A percentile compares a stretch with the other conserved stretches of the same genome.
Evolutionary conservation across 2,888 invertebrate genomes (phyloP).

Genomic region (Apamea sordens): DNA sequence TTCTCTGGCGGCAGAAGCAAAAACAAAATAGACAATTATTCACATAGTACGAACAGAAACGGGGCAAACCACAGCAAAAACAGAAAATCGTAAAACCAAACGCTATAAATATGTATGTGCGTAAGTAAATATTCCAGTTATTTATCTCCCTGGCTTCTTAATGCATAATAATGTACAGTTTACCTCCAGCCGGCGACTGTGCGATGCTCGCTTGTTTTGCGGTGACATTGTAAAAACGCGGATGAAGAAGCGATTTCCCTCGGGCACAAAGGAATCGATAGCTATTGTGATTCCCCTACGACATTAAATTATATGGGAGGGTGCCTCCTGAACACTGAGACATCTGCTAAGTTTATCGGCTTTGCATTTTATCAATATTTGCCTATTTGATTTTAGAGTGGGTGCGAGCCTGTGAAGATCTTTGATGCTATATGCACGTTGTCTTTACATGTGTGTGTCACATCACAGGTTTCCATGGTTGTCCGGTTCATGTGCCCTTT

Average conservation of each 20-base stretch:
- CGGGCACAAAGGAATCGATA: conserved; percentile 83
- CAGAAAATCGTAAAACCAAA: conserved; percentile 46
- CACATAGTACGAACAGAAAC: conserved; percentile 28
- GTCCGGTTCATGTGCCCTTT: conserved; percentile 30
- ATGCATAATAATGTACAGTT: conserved; percentile 67
- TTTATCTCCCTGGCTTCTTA: conserved; percentile 60
- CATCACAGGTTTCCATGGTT: conserved; percentile 11
- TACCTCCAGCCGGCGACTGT: conserved; percentile 42
- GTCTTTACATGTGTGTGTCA: conserved; percentile 34
- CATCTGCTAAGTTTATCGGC: conserved; percentile 85
- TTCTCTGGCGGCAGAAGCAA: background rate
- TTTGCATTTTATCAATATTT: conserved; percentile 86
- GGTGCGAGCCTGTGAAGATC: conserved; percentile 65
- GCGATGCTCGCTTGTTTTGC: conserved; percentile 73
- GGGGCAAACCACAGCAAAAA: conserved; percentile 31
- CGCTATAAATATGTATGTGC: conserved; percentile 59
- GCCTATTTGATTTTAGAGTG: conserved; percentile 82
- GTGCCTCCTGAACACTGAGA: conserved; percentile 76
- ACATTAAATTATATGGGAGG: conserved; percentile 86
- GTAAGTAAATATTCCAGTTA: conserved; percentile 63
- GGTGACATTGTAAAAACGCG: conserved; percentile 78
- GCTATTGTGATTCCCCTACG: conserved; percentile 85
- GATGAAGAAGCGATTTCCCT: conserved; percentile 80
- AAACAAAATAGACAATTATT: conserved; percentile 39
- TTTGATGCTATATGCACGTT: conserved; percentile 46